Evolutionary conservation across 64 coral and sea anemone species (phyloP).

Genomic region (Stichodactyla helianthus): DNA sequence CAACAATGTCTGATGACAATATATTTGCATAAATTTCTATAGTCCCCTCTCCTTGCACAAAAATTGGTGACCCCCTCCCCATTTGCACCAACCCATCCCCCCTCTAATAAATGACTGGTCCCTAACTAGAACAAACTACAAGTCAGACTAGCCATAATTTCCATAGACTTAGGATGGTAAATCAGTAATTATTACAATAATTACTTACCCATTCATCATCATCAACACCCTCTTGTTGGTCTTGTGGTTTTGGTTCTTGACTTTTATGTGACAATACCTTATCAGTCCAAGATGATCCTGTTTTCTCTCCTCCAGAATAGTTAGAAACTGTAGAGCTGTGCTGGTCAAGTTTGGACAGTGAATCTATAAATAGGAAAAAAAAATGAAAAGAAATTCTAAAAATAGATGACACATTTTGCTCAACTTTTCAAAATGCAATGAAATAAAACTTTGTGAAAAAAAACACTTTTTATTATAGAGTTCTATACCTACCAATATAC

Average conservation of each 20-base stretch:
- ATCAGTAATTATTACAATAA: neutral
- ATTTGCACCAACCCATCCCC: too few species aligned
- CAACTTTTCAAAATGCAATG: neutral
- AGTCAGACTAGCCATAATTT: too few species aligned
- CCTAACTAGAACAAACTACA: too few species aligned
- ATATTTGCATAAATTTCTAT: too few species aligned
- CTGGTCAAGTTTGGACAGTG: constrained; percentile 56
- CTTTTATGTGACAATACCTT: constrained; percentile 78
- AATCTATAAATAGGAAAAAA: constrained; percentile 37
- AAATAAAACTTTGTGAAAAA: neutral
- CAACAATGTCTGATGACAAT: too few species aligned
- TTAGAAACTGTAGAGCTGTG: constrained; percentile 57
- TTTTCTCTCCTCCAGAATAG: constrained; percentile 63
- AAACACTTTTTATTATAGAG: neutral
- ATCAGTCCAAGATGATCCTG: constrained; percentile 70
- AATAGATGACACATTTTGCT: neutral
- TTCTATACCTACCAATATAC: constrained; percentile 54
- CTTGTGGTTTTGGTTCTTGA: constrained; percentile 28
- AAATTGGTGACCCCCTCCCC: too few species aligned
- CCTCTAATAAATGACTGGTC: too few species aligned
- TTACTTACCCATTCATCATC: constrained; percentile 79
- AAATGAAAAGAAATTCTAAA: neutral
- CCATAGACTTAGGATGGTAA: too few species aligned
- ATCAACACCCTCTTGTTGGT: constrained; percentile 51
- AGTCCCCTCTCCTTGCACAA: too few species aligned